phyloP scores from a whole-genome alignment of 2,888 invertebrate genomes.

The Quadriops clusia region DNA sequence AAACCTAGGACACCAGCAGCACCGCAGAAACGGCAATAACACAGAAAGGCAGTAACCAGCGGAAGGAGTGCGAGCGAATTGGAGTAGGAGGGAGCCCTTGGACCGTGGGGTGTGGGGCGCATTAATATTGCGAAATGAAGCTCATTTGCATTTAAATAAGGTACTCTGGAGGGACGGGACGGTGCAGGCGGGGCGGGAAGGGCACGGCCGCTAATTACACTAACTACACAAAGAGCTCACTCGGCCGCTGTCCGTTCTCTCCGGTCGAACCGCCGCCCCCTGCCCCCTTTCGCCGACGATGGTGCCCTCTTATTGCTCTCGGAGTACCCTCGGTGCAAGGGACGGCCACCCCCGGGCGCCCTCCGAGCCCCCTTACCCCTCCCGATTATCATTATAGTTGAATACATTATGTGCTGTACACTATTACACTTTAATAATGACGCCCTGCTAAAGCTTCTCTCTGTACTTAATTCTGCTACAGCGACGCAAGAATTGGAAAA shows the following conservation, averaged over 20 bases:
- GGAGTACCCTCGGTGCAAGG: slow-evolving; percentile 7
- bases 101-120: slow-evolving; percentile 43
- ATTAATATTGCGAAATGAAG: slow-evolving; percentile 83
- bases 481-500: too few relatives aligned
- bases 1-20: too few relatives aligned
- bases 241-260: slow-evolving; percentile 34
- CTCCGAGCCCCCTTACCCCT: slow-evolving; percentile 25
- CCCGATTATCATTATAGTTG: slow-evolving; percentile 36
- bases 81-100: too few relatives aligned
- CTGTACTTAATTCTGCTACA: too few relatives aligned
- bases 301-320: slow-evolving; percentile 26
- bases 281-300: slow-evolving; percentile 8
- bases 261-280: slow-evolving; percentile 8
- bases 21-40: too few relatives aligned
- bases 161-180: slow-evolving; percentile 33
- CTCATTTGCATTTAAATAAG: slow-evolving; percentile 87
- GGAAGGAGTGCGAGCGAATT: too few relatives aligned
- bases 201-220: slow-evolving; percentile 38
- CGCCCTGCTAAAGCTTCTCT: too few relatives aligned
- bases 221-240: slow-evolving; percentile 42
- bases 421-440: too few relatives aligned
- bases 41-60: too few relatives aligned
- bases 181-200: slow-evolving; percentile 20
- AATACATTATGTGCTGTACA: slow-evolving; percentile 37
- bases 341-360: slow-evolving; percentile 2